phyloP scores from a whole-genome alignment of 2,113 vertebrate species.

The Zosterops borbonicus region DNA sequence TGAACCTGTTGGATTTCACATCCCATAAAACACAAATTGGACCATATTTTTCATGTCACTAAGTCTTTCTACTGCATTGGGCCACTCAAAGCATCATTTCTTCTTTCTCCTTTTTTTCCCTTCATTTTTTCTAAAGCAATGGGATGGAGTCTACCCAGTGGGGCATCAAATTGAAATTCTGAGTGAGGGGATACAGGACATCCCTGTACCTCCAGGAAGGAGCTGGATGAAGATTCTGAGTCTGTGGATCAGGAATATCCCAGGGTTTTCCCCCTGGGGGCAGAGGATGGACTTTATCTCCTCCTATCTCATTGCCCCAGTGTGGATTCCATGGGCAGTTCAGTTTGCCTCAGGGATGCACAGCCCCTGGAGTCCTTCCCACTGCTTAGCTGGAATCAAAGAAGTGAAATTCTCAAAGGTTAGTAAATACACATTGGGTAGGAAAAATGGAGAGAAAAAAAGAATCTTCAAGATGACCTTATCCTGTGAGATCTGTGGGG shows the following conservation, averaged over 20 bases:
- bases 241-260: not conserved
- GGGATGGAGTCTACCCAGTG: not conserved
- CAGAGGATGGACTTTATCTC: not conserved
- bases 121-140: not conserved
- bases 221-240: not conserved
- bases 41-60: not conserved
- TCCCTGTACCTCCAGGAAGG: not conserved
- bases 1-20: not conserved
- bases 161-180: not conserved
- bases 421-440: not conserved
- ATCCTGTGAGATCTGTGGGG: not conserved
- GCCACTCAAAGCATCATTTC: not conserved
- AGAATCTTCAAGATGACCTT: not conserved
- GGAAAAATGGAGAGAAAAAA: not conserved
- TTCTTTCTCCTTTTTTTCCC: not conserved
- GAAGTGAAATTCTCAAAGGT: not conserved
- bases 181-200: not conserved
- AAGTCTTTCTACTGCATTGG: not conserved
- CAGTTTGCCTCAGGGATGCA: not conserved
- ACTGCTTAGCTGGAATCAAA: not conserved
- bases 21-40: not conserved
- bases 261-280: accelerated
- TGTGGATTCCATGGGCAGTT: not conserved
- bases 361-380: not conserved
- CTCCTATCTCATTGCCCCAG: no score